Percentiles rank a stretch among this genome's conserved stretches.
phyloP scores from a whole-genome alignment of 2,888 invertebrate genomes.

The Macrostomum cliftonense region DNA sequence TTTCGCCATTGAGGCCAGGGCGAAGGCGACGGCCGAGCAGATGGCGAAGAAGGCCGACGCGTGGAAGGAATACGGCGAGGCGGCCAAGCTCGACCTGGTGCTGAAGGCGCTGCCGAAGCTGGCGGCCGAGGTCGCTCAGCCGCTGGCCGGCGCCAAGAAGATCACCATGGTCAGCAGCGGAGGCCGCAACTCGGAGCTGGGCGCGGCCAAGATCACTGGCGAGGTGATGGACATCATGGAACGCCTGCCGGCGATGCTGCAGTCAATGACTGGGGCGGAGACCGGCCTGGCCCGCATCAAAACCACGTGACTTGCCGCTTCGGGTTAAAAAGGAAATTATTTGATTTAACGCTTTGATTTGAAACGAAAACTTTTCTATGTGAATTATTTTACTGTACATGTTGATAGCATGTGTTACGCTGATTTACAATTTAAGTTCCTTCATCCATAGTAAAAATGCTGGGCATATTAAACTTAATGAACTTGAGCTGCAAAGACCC shows the following conservation, averaged over 20 bases:
- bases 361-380: too few relatives aligned
- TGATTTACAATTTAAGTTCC: too few relatives aligned
- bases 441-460: too few relatives aligned
- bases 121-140: constrained; percentile 10
- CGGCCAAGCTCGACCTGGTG: constrained; percentile 58
- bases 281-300: constrained; percentile 41
- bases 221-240: constrained; percentile 81
- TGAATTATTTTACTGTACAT: too few relatives aligned
- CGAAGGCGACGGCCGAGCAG: constrained; percentile 83
- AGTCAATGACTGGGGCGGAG: constrained; percentile 77
- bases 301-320: too few relatives aligned
- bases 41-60: constrained; percentile 93
- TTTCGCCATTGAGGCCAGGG: constrained; percentile 76
- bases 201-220: constrained; percentile 76
- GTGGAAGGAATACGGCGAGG: constrained; percentile 74
- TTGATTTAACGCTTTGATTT: too few relatives aligned
- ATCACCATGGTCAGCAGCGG: constrained; percentile 11
- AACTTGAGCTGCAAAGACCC: too few relatives aligned
- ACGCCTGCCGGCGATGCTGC: constrained; percentile 72
- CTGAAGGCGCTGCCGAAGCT: constrained; percentile 70
- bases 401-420: too few relatives aligned
- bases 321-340: too few relatives aligned
- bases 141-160: constrained; percentile 6
- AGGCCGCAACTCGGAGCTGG: constrained; percentile 50
- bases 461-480: too few relatives aligned